Base-by-base conservation (phyloP, 2,113 vertebrate genomes). In the Rousettus leschenaultii region DNA sequence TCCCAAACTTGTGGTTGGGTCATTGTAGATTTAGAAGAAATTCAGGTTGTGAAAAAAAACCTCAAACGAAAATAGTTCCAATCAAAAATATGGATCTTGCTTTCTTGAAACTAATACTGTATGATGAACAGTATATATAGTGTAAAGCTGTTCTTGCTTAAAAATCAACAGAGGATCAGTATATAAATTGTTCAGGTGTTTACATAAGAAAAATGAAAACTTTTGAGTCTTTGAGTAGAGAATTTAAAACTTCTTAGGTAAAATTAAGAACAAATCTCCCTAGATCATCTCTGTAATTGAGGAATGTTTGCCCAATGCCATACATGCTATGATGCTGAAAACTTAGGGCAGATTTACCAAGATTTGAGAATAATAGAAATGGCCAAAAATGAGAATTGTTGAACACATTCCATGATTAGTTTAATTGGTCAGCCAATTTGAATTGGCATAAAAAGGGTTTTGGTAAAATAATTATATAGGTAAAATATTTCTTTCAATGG, bases 1-100 rank as follows among this genome's bases (percentile, higher is more conserved):
- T 98, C 96, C 98, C 97, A 98, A 97, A 94, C 66, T 90, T 86
- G 86, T 96, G 38, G 38, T 96, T 96, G 30, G 85, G 55, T 87
- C 68, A 89, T 1, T 86, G 6, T 97, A 89, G 63, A 97, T 97
- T 95, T 97, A 97, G 86, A 94, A 97, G 93, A 98, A 78, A 96
- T 63, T 97, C 92, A 66, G 40, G 89, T 78, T 91, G 55, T 95
- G 74, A 77, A 63, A 61, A 66, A 87, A 87, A 79, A 40, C 21
- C 40, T 77, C 24, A 82, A 74, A 80, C 18, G 75, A 91, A 86
- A 83, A 55, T 87, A 80, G 38, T 94, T 98, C 63, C 77, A 95
- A 21, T 92, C 96, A 95, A 78, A 48, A 91, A 74, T 53, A 74
- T 70, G 24, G 48, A 35, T 96, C 92, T 82, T 94, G 15, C 11